phyloP scores from a whole-genome alignment of 2,888 invertebrate genomes.

The Xanthia togata region DNA sequence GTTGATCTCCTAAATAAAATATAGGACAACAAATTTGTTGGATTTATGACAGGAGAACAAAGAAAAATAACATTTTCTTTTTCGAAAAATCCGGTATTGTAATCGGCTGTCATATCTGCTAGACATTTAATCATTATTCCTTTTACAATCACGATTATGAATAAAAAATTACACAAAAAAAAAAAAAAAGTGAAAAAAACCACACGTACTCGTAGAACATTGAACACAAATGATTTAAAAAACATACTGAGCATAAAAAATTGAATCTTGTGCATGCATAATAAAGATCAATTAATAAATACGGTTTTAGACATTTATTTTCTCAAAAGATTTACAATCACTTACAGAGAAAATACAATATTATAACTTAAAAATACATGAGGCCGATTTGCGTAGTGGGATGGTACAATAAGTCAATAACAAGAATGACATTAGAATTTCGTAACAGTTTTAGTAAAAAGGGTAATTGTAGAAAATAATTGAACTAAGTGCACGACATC shows the following conservation, averaged over 20 bases:
- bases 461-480: too few relatives aligned
- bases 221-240: background rate
- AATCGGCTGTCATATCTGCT: background rate
- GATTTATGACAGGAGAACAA: background rate
- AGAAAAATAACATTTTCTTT: background rate
- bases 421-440: too few relatives aligned
- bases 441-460: too few relatives aligned
- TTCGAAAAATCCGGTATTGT: background rate
- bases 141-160: background rate
- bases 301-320: too few relatives aligned
- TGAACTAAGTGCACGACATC: too few relatives aligned
- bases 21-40: background rate
- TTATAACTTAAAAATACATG: too few relatives aligned
- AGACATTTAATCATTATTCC: background rate
- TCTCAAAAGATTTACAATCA: too few relatives aligned
- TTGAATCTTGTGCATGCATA: background rate
- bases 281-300: too few relatives aligned
- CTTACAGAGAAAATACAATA: too few relatives aligned
- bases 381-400: too few relatives aligned
- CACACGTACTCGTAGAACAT: background rate
- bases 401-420: too few relatives aligned
- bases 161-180: background rate
- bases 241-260: background rate
- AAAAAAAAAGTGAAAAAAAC: too few relatives aligned
- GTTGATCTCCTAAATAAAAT: slow-evolving; percentile 6